Evolutionary conservation across 1,140 invertebrate genomes (phyloP).

Genomic region (Meloidogyne chitwoodi): DNA sequence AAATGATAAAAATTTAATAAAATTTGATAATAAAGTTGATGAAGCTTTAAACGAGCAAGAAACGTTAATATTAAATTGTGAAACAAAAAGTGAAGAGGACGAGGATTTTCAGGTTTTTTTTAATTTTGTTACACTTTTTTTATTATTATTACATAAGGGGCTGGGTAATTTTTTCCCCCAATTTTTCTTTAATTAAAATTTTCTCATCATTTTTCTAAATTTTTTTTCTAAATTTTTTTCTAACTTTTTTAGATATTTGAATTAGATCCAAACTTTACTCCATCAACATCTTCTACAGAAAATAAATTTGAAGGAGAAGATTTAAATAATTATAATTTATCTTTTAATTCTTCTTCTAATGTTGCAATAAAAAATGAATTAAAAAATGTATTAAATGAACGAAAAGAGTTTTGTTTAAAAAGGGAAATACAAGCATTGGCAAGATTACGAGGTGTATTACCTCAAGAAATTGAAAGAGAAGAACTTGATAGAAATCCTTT

Average conservation of each 20-base stretch:
- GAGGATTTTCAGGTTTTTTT: conserved; percentile 15
- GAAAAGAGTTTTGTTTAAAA: conserved; percentile 22
- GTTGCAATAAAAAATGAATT: conserved; percentile 11
- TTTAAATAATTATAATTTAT: neutral
- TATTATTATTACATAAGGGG: too few relatives aligned
- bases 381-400: neutral
- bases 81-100: neutral
- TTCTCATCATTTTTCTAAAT: neutral
- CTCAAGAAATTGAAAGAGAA: conserved; percentile 4
- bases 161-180: too few relatives aligned
- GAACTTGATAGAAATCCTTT: conserved; percentile 25
- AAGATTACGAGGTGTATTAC: conserved; percentile 3
- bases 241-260: conserved; percentile 1
- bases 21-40: neutral
- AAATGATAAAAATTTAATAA: neutral
- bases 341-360: neutral
- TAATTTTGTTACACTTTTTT: too few relatives aligned
- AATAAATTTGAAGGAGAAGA: neutral
- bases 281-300: neutral
- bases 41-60: neutral
- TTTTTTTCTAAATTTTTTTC: neutral
- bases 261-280: neutral
- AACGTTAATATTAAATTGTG: neutral
- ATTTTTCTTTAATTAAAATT: too few relatives aligned
- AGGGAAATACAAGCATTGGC: conserved; percentile 20